A percentile compares a stretch with the other conserved stretches of the same genome.
phyloP scores from a whole-genome alignment of 2,113 vertebrate genomes.

The Chrysochloris asiatica region DNA sequence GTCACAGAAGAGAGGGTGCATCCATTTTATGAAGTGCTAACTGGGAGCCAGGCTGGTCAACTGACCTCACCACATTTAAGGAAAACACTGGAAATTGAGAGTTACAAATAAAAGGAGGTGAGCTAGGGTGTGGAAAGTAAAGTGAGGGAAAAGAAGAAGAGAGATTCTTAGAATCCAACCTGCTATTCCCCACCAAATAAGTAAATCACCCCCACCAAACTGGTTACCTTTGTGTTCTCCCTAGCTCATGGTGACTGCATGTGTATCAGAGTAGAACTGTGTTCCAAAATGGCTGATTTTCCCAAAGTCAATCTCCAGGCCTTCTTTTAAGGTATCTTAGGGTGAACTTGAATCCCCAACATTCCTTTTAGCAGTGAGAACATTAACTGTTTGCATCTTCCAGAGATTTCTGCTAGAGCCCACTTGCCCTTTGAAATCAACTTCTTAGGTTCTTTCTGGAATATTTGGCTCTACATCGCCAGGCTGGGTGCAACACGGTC shows the following conservation, averaged over 20 bases:
- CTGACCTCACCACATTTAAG: neutral
- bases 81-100: fast-evolving
- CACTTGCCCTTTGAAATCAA: neutral
- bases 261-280: neutral
- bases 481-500: too few relatives aligned
- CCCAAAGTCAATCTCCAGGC: neutral
- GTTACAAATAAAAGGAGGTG: neutral
- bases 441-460: neutral
- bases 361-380: neutral
- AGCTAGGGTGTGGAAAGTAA: neutral
- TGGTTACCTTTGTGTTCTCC: too few relatives aligned
- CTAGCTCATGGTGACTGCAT: too few relatives aligned
- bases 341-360: neutral
- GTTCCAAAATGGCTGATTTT: neutral
- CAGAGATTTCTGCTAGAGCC: too few relatives aligned
- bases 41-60: neutral
- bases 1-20: fast-evolving
- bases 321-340: neutral
- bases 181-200: too few relatives aligned
- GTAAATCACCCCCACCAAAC: too few relatives aligned
- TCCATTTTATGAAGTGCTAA: neutral
- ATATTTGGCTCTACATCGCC: fast-evolving
- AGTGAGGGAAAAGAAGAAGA: neutral
- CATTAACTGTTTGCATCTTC: neutral
- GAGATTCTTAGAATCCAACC: neutral